A percentile compares a stretch with the other conserved stretches of the same genome.
phyloP scores from a whole-genome alignment of 2,888 invertebrate species.

The Barypeithes pellucidus region DNA sequence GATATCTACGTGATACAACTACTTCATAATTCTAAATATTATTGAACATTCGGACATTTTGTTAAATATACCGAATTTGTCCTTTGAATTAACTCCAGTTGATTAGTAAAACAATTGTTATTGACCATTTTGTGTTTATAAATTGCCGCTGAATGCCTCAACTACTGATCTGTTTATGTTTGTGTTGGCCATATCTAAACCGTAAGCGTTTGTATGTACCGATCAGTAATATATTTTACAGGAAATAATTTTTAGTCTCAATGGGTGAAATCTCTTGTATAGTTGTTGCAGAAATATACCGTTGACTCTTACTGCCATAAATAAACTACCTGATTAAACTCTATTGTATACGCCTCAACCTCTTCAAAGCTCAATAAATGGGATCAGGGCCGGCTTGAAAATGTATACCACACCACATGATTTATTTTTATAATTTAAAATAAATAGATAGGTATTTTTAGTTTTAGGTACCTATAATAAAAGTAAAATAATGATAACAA shows the following conservation, averaged over 20 bases:
- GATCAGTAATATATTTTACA: slow-evolving; percentile 3
- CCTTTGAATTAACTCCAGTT: background rate
- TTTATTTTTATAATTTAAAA: too few relatives aligned
- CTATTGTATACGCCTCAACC: too few relatives aligned
- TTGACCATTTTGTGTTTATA: slow-evolving; percentile 32
- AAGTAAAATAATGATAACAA: too few relatives aligned
- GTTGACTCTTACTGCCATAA: too few relatives aligned
- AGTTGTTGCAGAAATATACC: too few relatives aligned
- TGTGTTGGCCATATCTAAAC: slow-evolving; percentile 13
- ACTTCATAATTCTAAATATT: slow-evolving; percentile 26
- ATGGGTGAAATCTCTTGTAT: background rate
- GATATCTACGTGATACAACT: slow-evolving; percentile 17
- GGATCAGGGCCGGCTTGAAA: too few relatives aligned
- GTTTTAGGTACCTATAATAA: too few relatives aligned
- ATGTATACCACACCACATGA: too few relatives aligned
- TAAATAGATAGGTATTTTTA: too few relatives aligned
- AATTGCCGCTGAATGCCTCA: slow-evolving; percentile 12
- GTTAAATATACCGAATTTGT: slow-evolving; percentile 17
- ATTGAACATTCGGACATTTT: slow-evolving; percentile 12
- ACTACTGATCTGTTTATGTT: slow-evolving; percentile 30
- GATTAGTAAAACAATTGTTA: slow-evolving; percentile 35
- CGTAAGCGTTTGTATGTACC: background rate
- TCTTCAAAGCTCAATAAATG: too few relatives aligned
- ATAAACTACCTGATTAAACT: too few relatives aligned
- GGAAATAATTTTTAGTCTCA: background rate